Base-by-base conservation (phyloP, 2,113 vertebrate species). In the Dasyornis broadbenti region DNA sequence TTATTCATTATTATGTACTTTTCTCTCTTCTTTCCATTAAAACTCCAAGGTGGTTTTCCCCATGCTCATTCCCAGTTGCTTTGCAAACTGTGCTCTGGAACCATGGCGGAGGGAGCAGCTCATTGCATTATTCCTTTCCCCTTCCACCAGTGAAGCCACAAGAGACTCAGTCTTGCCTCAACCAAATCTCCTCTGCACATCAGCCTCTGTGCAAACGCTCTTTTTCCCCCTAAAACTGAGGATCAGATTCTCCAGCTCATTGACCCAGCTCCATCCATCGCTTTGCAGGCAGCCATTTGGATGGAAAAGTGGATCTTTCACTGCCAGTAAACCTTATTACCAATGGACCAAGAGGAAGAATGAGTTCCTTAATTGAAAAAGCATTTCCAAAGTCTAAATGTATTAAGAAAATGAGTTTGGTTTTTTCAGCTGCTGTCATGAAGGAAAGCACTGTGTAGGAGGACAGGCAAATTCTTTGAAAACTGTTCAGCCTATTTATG, bases 401-500 rank as follows among this genome's bases (percentile, higher is more conserved):
- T 89, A 89, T 91, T 92, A 87, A 80, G 72, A 92, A 73, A 75
- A 93, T 81, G 42, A 93, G 89, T 82, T 89, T 85, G 76, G 4
- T 92, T 86, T 75, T 86, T 88, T 93, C 94, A 81, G 89, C 89
- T 94, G 83, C 86, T 95, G 57, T 85, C 77, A 57, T 53, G 91
- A 89, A 90, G 84, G 94, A 87, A 89, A 65, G 72, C 86, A 86
- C 89, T 94, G 95, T 73, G 91, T 94, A 82, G 94, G 92, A 94
- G 95, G 94, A 97, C 92, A 97, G 90, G 92, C 91, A 81, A 61
- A 49, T 82, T 89, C 95, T 92, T 20, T 75, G 91, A 70, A 94
- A 95, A 96, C 60, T 78, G 86, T 77, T 95, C 94, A 93, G 94
- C 78, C 86, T 94, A 90, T 93, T 96, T 96, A 80, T 23, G 8